Conservation (phyloP, 2,113 vertebrate species). For the Megaceryle maxima region DNA sequence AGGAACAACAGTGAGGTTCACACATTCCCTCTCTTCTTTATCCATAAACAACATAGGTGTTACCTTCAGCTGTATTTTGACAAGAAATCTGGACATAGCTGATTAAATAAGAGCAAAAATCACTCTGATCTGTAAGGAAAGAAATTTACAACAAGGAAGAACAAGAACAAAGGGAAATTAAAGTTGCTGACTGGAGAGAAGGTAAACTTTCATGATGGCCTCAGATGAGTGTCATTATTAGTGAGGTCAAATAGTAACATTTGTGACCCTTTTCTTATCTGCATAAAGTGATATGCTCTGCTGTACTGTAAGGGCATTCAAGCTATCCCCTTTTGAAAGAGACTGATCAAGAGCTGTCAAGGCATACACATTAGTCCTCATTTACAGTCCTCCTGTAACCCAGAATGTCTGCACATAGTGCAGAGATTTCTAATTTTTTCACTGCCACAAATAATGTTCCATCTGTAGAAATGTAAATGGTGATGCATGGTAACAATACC, state of each 20-base stretch:
- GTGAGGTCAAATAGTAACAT: not conserved
- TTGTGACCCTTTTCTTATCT: not conserved
- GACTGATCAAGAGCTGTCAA: not conserved
- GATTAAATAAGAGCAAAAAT: not conserved
- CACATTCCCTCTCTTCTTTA: not conserved
- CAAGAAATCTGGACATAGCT: not conserved
- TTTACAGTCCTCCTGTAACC: not conserved
- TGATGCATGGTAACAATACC: fast-evolving
- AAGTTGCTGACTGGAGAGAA: not conserved
- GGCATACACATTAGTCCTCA: not conserved
- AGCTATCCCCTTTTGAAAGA: not conserved
- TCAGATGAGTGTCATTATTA: not conserved
- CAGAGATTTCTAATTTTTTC: not conserved
- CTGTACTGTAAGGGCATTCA: not conserved
- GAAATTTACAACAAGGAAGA: not conserved
- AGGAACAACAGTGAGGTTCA: not conserved
- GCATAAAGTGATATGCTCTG: not conserved
- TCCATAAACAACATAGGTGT: not conserved
- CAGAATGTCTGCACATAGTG: not conserved
- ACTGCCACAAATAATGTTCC: not conserved
- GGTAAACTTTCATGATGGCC: not conserved
- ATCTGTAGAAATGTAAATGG: not conserved
- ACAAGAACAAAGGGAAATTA: not conserved
- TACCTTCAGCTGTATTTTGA: not conserved
- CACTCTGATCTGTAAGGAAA: not conserved